phyloP scores from a whole-genome alignment of 37 sponge, comb jelly and placozoan genomes.

The Mnemiopsis leidyi region DNA sequence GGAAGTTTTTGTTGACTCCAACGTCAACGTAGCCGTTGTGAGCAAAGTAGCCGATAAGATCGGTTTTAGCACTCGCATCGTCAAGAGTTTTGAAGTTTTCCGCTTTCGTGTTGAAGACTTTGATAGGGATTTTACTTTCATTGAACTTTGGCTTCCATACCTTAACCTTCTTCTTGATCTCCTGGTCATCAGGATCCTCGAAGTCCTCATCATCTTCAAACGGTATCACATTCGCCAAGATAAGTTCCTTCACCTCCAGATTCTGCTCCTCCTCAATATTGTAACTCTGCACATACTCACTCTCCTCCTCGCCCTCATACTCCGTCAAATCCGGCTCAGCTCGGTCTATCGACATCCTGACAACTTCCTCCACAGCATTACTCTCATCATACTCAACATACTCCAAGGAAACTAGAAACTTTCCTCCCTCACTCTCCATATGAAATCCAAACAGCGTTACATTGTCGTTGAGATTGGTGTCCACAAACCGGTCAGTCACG shows the following conservation, averaged over 20 bases:
- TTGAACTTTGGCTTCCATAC: conserved; percentile 27
- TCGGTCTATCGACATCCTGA: not conserved
- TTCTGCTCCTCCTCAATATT: not conserved
- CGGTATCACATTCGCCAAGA: not conserved
- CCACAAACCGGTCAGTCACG: not conserved
- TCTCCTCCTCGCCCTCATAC: not conserved
- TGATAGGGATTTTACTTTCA: not conserved
- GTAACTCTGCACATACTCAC: not conserved
- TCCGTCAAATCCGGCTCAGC: not conserved
- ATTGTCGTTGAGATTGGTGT: not conserved
- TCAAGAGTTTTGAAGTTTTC: not conserved
- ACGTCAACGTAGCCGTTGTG: conserved; percentile 20
- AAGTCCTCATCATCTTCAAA: too few species aligned
- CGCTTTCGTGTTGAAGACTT: not conserved
- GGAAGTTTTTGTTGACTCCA: not conserved
- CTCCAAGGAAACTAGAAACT: not conserved
- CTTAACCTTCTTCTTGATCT: not conserved
- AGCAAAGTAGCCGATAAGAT: not conserved
- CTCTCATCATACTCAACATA: not conserved
- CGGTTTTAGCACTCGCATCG: not conserved
- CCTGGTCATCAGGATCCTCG: not conserved
- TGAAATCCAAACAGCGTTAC: not conserved
- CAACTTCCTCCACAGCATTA: not conserved
- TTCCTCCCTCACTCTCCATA: not conserved
- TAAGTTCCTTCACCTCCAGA: not conserved